phyloP scores from a whole-genome alignment of 2,113 vertebrate genomes.

The Pluvianellus socialis region DNA sequence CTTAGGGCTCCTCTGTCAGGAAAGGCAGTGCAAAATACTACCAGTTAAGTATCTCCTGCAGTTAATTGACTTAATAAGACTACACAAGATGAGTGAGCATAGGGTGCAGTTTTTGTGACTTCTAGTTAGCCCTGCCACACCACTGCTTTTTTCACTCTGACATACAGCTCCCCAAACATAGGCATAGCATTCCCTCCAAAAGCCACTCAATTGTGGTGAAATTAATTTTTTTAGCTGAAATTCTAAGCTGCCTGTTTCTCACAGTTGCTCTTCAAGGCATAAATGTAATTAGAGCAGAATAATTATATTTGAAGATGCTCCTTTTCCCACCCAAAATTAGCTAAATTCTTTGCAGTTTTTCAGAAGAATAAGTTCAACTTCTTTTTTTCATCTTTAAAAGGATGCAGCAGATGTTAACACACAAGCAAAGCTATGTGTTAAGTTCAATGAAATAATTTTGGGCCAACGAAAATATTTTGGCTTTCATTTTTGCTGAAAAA shows the following conservation, averaged over 20 bases:
- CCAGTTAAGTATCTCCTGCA: background rate
- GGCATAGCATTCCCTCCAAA: background rate
- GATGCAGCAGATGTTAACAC: background rate
- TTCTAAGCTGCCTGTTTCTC: background rate
- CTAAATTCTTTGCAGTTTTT: background rate
- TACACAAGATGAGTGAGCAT: background rate
- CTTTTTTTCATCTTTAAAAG: background rate
- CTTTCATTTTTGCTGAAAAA: constrained; percentile 44
- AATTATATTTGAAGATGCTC: background rate
- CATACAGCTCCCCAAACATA: background rate
- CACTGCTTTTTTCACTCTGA: background rate
- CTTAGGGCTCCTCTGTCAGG: background rate
- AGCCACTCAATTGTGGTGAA: background rate
- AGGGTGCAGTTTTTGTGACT: background rate
- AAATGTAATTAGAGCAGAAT: background rate
- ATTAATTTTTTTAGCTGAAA: background rate
- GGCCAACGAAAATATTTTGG: constrained; percentile 1
- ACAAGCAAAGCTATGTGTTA: background rate
- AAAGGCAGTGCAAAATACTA: background rate
- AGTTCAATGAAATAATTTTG: background rate
- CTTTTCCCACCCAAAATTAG: background rate
- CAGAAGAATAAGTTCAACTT: background rate
- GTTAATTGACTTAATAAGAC: background rate
- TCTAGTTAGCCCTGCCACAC: background rate
- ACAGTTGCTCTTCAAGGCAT: background rate